Percentiles rank a stretch among this genome's conserved stretches.
phyloP scores from a whole-genome alignment of 1,140 invertebrate species.

The Plectrocnemia conspersa region DNA sequence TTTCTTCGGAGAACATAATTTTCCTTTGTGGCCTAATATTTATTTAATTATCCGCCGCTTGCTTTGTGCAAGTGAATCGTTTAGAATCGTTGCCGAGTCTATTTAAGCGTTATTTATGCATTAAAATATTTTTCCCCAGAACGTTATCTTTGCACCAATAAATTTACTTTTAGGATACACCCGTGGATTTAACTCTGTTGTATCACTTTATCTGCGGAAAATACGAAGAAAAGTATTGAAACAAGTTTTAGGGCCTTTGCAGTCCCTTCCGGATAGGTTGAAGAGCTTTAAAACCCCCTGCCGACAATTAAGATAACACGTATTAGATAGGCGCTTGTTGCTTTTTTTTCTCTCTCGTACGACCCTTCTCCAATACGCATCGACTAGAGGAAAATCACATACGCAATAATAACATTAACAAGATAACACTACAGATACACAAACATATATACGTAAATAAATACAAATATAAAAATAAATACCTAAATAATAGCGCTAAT shows the following conservation, averaged over 20 bases:
- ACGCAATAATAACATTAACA: too few species aligned
- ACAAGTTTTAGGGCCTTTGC: constrained; percentile 14
- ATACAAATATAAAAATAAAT: neutral
- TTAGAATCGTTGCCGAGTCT: neutral
- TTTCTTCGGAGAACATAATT: too few species aligned
- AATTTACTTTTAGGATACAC: constrained; percentile 18
- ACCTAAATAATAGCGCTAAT: constrained; percentile 3
- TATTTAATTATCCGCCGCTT: neutral
- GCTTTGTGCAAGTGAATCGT: neutral
- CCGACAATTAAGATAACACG: constrained; percentile 30
- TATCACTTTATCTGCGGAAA: constrained; percentile 15
- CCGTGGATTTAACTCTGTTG: neutral
- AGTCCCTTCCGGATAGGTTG: constrained; percentile 17
- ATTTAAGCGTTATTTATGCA: neutral
- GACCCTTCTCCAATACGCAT: too few species aligned
- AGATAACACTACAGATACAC: too few species aligned
- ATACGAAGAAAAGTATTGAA: constrained; percentile 16
- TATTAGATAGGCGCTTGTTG: constrained; percentile 26
- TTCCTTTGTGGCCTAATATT: too few species aligned
- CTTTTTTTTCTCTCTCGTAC: constrained; percentile 2
- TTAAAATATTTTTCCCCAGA: neutral
- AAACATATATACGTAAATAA: constrained; percentile 1
- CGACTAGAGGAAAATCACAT: too few species aligned
- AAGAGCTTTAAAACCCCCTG: constrained; percentile 19
- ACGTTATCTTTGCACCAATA: constrained; percentile 3